Evolutionary conservation across 2,797 vertebrate species (phyloP), one percentile per base, ranked within the genome.

Genomic region (Pyrocephalus nanus): DNA sequence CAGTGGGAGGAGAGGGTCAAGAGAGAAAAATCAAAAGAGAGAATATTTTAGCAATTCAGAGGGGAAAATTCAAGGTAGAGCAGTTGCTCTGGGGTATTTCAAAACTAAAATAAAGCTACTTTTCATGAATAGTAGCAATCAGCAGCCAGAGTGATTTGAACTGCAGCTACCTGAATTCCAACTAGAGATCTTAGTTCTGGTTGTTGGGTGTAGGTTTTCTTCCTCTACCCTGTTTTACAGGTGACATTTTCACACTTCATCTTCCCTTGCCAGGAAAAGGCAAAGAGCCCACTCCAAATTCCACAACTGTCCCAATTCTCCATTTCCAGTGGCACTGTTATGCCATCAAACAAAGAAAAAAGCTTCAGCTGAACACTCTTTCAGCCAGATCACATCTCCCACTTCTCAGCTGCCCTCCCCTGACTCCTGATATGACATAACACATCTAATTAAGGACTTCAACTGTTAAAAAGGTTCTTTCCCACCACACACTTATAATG

Each of bases 81-180:
- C 43, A 66, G 54, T 53, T 80, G 58, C 51, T 70, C 67, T 74
- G 64, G 34, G n/a, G 64, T 70, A 66, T 79, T 84, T 86, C 70
- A 90, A 70, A 89, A 70, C 66, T 87, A 73, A 92, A 96, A 70
- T 83, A 93, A 93, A 95, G 43, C 26, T 48, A 43, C 45, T 93
- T 92, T 60, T 93, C 64, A 71, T 36, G 74, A 95, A 94, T 54
- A 87, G 67, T 4, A 53, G 51, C 88, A 89, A 91, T 92, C 94
- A 95, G 92, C 71, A 78, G 70, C 23, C 30, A 53, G 80, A n/a
- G 32, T 57, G 23, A 87, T 88, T 76, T 45, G 73, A 85, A 71
- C 32, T 16, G 38, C 79, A 95, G 58, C 40, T 62, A 73, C 76
- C 40, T 88, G 90, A 88, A 90, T 76, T 66, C 58, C 51, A 88